Evolutionary conservation across 1,140 invertebrate genomes (phyloP), one percentile per base, ranked within the genome.

Genomic region (Solenopsis invicta): DNA sequence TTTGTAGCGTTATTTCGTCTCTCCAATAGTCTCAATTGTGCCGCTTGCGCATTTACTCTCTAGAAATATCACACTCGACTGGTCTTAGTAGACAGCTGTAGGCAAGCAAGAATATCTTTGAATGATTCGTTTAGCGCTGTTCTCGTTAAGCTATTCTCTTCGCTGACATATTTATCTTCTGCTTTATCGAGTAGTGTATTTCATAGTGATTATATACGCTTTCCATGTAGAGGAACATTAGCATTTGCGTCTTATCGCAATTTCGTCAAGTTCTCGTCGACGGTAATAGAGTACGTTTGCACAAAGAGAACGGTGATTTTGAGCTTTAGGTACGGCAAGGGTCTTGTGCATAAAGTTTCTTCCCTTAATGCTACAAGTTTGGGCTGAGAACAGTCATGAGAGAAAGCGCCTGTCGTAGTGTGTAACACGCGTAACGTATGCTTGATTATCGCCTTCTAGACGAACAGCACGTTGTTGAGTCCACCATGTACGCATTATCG

Each of bases 381-480:
- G 69, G 54, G 56, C 50, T 50, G 45, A 82, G n/a, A 87, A 72
- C 54, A 52, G 52, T 34, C 41, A 72, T 21, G 80, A 48, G 67
- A 82, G 67, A 81, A 48, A 71, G 78, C 67, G 52, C 52, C 41
- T 54, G 52, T 61, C 13, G 71, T 85, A 78, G 82, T 24, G 21
- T 61, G 12, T 61, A 61, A 61, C 21, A 71, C 21, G 67, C 80
- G 45, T 82, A 82, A 62, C 21, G 85, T 67, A 84, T 62, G 54
- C 81, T 78, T 80, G 80, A 69, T 91, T 90, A 50, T 89, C n/a
- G 21, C 41, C 64, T 69, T 87, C 52, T 88, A 95, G 94, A 93
- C 94, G 45, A 94, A 95, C 87, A 94, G 93, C 82, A 94, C 97
- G 67, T 93, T 97, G 78, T 96, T 97, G 18, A 97, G 97, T 77